These are phyloP conservation scores for Umimayanthus kanabou DNA, from an alignment of 92 coral and sea anemone genomes.

Conservation along the genomic window DNA sequence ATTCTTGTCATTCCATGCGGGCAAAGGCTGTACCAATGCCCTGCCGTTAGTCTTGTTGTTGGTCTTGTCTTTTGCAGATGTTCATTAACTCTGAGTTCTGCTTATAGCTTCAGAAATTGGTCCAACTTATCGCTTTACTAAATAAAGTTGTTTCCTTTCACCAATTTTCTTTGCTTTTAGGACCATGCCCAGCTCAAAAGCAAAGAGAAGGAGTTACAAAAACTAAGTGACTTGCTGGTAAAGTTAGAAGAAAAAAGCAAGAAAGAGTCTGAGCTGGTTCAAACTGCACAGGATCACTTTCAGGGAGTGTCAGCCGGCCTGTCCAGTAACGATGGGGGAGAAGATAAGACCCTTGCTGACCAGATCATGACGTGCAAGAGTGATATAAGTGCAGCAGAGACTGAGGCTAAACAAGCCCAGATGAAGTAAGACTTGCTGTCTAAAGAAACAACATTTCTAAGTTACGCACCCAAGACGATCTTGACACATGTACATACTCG, in stretches of 20 bases:
- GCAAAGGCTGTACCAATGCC: no score
- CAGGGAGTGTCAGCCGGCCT: constrained; percentile 99
- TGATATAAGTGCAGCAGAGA: constrained; percentile 93
- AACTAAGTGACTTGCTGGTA: constrained; percentile 64
- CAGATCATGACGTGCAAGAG: constrained; percentile 91
- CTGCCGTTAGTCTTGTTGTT: no score
- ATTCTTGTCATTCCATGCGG: no score
- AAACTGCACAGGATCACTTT: constrained; percentile 88
- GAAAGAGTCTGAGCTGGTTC: constrained; percentile 76
- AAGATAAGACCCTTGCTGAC: constrained; percentile 93
- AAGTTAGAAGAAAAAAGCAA: constrained; percentile 87
- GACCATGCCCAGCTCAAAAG: constrained; percentile 73
- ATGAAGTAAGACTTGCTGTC: constrained; percentile 78
- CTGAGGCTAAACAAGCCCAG: constrained; percentile 93
- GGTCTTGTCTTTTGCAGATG: no score
- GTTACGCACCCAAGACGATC: no score
- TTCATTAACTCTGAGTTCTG: no score
- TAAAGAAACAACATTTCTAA: no score
- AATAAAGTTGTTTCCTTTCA: not conserved
- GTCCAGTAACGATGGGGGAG: constrained; percentile 89
- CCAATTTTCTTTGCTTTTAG: constrained; percentile 43
- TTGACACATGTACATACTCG: no score
- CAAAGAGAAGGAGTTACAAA: constrained; percentile 79
- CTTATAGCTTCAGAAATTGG: not conserved
- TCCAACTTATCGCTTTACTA: not conserved